Evolutionary conservation across 2,113 vertebrate species (phyloP), one percentile per base, ranked within the genome.

Genomic region (Plecotus auritus): DNA sequence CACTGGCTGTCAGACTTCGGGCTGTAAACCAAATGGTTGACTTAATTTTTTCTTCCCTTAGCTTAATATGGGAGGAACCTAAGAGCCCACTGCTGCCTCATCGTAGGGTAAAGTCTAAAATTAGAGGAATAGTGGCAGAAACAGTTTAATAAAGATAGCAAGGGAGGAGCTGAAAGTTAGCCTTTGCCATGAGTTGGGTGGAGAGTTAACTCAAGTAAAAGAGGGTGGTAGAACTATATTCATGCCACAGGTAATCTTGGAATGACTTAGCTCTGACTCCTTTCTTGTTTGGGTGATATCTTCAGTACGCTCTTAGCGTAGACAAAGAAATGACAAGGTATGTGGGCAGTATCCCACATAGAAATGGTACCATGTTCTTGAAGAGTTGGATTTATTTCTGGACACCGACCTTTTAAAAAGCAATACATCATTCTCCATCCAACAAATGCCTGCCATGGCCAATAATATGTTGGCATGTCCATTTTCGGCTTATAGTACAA

Each of bases 351-450:
- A 47, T 95, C 94, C 94, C 37, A 4, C 80, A 9, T 18, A 89
- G 67, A 95, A 54, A 28, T 85, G 13, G 37, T 70, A 18, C 54
- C 93, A 0, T 56, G 88, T 94, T 97, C 78, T 69, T 81, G 59
- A 89, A 67, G 61, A 91, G 23, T 0, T 95, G 40, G 54, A 85
- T 97, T 96, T 97, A 96, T 93, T 97, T 95, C 85, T 91, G 83
- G 80, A 82, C 76, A 92, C 45, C 30, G 40, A 87, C 83, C 61
- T 96, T 86, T 94, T 96, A 84, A 94, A 97, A 95, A 97, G 95
- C 90, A 95, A 13, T 95, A 91, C 83, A 78, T 85, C 40, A 74
- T 95, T 96, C 91, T 88, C 95, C 72, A 78, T 72, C 92, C 88
- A 97, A 78, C 96, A 96, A 64, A 96, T 88, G 78, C 77, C 70